A percentile compares a stretch with the other conserved stretches of the same genome.
phyloP scores from a whole-genome alignment of 1,140 invertebrate genomes.

The Neodiprion virginianus region DNA sequence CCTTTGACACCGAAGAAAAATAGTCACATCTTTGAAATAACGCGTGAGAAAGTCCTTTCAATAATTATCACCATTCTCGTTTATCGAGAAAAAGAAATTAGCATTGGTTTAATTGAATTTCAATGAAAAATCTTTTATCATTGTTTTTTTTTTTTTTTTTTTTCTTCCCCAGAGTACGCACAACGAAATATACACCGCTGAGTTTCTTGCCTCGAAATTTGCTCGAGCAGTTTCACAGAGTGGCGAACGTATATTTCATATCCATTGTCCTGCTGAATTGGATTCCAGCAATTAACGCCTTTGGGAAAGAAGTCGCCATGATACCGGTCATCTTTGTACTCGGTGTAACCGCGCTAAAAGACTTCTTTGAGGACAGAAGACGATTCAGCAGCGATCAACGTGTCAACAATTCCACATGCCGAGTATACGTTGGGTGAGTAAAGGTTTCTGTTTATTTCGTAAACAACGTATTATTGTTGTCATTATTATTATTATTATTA shows the following conservation, averaged over 20 bases:
- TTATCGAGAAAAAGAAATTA: no score
- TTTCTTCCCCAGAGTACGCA: slow-evolving; percentile 72
- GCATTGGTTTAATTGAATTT: no score
- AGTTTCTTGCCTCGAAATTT: slow-evolving; percentile 97
- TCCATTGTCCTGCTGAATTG: slow-evolving; percentile 96
- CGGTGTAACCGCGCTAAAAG: slow-evolving; percentile 95
- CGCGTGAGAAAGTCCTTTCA: no score
- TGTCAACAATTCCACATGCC: slow-evolving; percentile 91
- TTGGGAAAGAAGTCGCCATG: slow-evolving; percentile 96
- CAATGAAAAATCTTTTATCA: background rate
- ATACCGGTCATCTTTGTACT: slow-evolving; percentile 94
- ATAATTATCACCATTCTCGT: no score
- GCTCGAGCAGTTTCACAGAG: slow-evolving; percentile 96
- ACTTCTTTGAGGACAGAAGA: slow-evolving; percentile 94
- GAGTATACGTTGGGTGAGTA: slow-evolving; percentile 89
- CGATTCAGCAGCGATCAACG: slow-evolving; percentile 89
- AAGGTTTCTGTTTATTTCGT: background rate
- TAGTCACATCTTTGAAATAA: no score
- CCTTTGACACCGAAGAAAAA: no score
- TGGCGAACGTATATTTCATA: slow-evolving; percentile 98
- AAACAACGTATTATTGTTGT: background rate
- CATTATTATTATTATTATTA: background rate
- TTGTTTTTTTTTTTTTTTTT: background rate
- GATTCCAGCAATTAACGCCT: slow-evolving; percentile 92
- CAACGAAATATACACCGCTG: slow-evolving; percentile 94